phyloP scores from a whole-genome alignment of 1,140 invertebrate species.

The Epicauta chinensis region DNA sequence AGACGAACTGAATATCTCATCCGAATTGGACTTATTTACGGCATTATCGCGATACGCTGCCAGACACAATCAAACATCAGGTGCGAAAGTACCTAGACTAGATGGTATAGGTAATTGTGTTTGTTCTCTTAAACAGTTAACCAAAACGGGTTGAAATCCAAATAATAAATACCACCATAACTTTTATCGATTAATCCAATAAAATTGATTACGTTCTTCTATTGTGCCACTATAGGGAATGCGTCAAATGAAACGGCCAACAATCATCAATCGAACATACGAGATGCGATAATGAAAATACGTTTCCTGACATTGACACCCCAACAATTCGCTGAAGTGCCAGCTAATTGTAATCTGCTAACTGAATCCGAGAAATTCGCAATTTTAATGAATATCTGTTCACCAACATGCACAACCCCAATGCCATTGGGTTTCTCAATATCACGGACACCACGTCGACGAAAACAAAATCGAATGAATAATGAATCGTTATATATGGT shows the following conservation, averaged over 20 bases:
- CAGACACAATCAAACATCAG: slow-evolving; percentile 41
- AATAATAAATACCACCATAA: neutral
- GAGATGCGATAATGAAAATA: slow-evolving; percentile 56
- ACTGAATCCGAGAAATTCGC: slow-evolving; percentile 70
- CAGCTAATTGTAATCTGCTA: slow-evolving; percentile 63
- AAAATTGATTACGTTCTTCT: neutral
- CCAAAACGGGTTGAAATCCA: neutral
- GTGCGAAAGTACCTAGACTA: slow-evolving; percentile 42
- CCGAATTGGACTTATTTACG: slow-evolving; percentile 69
- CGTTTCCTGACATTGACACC: slow-evolving; percentile 70
- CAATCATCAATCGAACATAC: slow-evolving; percentile 22
- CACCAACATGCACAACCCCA: slow-evolving; percentile 52
- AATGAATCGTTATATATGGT: slow-evolving; percentile 5
- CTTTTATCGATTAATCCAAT: too few species aligned
- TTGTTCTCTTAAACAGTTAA: slow-evolving; percentile 30
- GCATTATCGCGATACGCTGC: slow-evolving; percentile 62
- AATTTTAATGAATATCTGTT: slow-evolving; percentile 74
- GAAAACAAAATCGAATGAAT: slow-evolving; percentile 9
- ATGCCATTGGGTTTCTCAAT: slow-evolving; percentile 64
- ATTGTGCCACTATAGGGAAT: slow-evolving; percentile 11
- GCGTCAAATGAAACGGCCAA: slow-evolving; percentile 20
- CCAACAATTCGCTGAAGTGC: slow-evolving; percentile 73
- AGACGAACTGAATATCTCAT: slow-evolving; percentile 61
- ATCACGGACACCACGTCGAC: slow-evolving; percentile 30
- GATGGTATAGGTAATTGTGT: slow-evolving; percentile 41